phyloP scores from a whole-genome alignment of 53 echinoderm and acorn worm genomes.

The Crossaster papposus region DNA sequence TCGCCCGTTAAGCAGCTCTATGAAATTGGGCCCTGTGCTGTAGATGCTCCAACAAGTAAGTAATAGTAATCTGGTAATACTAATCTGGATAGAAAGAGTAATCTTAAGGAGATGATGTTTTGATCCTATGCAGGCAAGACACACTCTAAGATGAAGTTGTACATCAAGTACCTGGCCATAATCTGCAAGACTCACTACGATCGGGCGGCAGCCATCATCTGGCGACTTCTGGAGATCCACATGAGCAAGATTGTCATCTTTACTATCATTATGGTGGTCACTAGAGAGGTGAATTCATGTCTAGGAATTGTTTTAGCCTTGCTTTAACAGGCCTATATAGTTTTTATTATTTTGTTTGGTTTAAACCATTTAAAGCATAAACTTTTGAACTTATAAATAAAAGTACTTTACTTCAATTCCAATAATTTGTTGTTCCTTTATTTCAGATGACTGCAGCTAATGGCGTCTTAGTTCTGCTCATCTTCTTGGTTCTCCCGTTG shows the following conservation, averaged over 20 bases:
- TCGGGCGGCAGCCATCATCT: slow-evolving; percentile 64
- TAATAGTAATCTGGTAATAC: not conserved
- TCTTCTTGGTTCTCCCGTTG: slow-evolving; percentile 86
- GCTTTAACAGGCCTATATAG: too few relatives aligned
- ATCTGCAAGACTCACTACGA: slow-evolving; percentile 62
- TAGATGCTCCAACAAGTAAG: too few relatives aligned
- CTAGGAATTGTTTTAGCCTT: too few relatives aligned
- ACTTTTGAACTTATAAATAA: too few relatives aligned
- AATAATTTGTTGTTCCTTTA: not conserved
- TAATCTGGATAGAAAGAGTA: not conserved
- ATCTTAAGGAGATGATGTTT: not conserved
- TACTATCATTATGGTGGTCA: slow-evolving; percentile 78
- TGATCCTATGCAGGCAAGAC: slow-evolving; percentile 33
- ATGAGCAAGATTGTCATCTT: slow-evolving; percentile 91
- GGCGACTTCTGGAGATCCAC: slow-evolving; percentile 91
- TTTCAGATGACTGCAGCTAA: slow-evolving; percentile 82
- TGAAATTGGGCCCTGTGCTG: too few relatives aligned
- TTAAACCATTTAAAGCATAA: slow-evolving; percentile 4
- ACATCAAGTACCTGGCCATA: slow-evolving; percentile 52
- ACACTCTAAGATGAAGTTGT: slow-evolving; percentile 72
- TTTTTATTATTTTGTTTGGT: too few relatives aligned
- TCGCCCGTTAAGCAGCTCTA: too few relatives aligned
- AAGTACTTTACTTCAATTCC: too few relatives aligned
- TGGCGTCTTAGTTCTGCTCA: slow-evolving; percentile 79
- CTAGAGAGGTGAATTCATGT: slow-evolving; percentile 59